phyloP scores from a whole-genome alignment of 2,113 vertebrate species.

The Chrysemys picta region DNA sequence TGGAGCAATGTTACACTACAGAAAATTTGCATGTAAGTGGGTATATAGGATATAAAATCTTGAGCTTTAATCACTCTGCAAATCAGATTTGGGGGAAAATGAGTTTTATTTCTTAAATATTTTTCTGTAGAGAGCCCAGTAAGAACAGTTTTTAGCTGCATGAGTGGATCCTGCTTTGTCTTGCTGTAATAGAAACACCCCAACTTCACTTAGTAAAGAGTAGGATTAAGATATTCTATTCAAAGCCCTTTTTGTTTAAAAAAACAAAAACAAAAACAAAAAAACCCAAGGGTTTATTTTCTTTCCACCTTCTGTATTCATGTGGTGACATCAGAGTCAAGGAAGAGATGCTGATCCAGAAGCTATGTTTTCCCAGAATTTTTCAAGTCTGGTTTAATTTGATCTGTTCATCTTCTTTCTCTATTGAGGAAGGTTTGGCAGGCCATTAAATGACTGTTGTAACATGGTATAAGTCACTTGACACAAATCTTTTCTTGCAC shows the following conservation, averaged over 20 bases:
- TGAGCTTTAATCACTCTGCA: neutral
- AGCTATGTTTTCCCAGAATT: constrained; percentile 14
- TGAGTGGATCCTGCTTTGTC: neutral
- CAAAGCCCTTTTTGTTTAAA: neutral
- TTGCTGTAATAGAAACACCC: neutral
- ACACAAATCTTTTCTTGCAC: neutral
- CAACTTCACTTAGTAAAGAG: neutral
- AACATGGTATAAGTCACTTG: neutral
- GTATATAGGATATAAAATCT: neutral
- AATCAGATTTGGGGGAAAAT: neutral
- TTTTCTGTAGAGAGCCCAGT: neutral
- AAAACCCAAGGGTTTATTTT: neutral
- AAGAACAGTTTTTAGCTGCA: neutral
- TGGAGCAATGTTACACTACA: neutral
- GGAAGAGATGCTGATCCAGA: constrained; percentile 22
- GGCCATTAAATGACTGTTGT: neutral
- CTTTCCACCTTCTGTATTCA: neutral
- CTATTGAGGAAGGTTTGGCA: neutral
- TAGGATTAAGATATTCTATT: neutral
- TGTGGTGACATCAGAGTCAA: constrained; percentile 34
- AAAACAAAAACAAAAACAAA: too few species aligned
- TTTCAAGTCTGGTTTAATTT: constrained; percentile 22
- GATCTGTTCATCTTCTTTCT: neutral
- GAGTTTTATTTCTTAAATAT: neutral
- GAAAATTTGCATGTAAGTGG: neutral